Evolutionary conservation across 2,113 vertebrate genomes (phyloP).

Genomic region (Rhinogobius similis): DNA sequence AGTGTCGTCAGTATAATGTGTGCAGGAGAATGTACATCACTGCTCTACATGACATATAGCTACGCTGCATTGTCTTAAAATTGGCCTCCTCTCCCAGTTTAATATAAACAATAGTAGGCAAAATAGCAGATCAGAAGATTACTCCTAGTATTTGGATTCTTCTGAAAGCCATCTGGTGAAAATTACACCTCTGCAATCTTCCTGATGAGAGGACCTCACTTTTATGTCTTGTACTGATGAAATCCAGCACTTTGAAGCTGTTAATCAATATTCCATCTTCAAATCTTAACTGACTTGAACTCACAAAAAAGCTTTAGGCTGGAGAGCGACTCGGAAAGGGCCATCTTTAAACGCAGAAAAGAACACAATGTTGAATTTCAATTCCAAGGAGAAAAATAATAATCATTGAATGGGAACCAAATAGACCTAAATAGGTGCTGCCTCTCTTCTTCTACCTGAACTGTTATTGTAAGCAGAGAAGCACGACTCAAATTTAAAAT

Average conservation of each 20-base stretch:
- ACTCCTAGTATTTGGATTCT: slow-evolving; percentile 41
- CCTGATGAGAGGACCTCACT: slow-evolving; percentile 38
- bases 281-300: slow-evolving; percentile 27
- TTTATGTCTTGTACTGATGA: slow-evolving; percentile 40
- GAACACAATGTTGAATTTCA: slow-evolving; percentile 32
- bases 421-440: slow-evolving; percentile 22
- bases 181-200: slow-evolving; percentile 50
- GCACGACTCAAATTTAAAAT: slow-evolving; percentile 58
- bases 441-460: slow-evolving; percentile 24
- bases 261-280: slow-evolving; percentile 28
- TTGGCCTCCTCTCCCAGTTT: slow-evolving; percentile 46
- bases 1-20: neutral
- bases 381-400: slow-evolving; percentile 17
- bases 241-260: slow-evolving; percentile 40
- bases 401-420: slow-evolving; percentile 30
- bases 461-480: slow-evolving; percentile 53
- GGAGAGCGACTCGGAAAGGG: slow-evolving; percentile 17
- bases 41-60: slow-evolving; percentile 11
- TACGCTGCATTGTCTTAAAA: slow-evolving; percentile 39
- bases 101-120: slow-evolving; percentile 28
- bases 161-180: slow-evolving; percentile 47
- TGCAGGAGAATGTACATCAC: neutral
- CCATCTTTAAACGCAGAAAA: slow-evolving; percentile 5
- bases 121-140: slow-evolving; percentile 33
- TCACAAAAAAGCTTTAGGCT: slow-evolving; percentile 10